Conservation (phyloP, 1,140 invertebrate species). For the Oryzaephilus surinamensis region DNA sequence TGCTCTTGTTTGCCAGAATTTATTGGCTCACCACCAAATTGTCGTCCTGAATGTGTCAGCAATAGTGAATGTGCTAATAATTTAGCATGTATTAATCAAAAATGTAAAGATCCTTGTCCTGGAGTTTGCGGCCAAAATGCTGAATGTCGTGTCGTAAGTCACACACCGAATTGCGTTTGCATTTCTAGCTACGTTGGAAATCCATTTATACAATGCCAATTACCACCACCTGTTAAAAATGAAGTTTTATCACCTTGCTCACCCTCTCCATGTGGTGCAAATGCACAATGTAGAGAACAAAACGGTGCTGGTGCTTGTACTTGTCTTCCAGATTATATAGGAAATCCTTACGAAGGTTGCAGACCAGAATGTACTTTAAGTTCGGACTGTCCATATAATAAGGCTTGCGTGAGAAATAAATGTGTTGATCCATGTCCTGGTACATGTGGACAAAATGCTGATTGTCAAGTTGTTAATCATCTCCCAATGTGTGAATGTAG, state of each 20-base stretch:
- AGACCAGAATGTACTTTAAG: slow-evolving; percentile 62
- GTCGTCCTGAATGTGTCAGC: slow-evolving; percentile 53
- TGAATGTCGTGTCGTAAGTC: slow-evolving; percentile 46
- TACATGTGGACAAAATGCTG: slow-evolving; percentile 62
- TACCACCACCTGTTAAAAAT: slow-evolving; percentile 13
- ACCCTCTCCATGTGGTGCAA: slow-evolving; percentile 62
- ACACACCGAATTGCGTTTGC: slow-evolving; percentile 51
- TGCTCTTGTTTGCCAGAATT: slow-evolving; percentile 54
- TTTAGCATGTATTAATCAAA: slow-evolving; percentile 54
- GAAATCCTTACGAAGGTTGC: slow-evolving; percentile 61
- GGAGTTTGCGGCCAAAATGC: slow-evolving; percentile 46
- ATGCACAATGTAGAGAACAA: slow-evolving; percentile 56
- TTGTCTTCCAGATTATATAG: slow-evolving; percentile 48
- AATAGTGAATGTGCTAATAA: slow-evolving; percentile 51
- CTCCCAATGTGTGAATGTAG: slow-evolving; percentile 59
- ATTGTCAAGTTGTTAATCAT: slow-evolving; percentile 64
- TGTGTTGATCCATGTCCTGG: slow-evolving; percentile 69
- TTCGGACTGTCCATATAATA: slow-evolving; percentile 59
- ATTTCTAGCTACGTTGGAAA: slow-evolving; percentile 49
- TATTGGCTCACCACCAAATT: slow-evolving; percentile 52
- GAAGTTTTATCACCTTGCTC: slow-evolving; percentile 45
- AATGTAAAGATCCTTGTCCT: slow-evolving; percentile 57
- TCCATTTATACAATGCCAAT: slow-evolving; percentile 44
- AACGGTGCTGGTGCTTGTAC: slow-evolving; percentile 53
- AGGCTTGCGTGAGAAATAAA: slow-evolving; percentile 62